Conservation (phyloP, 2,888 invertebrate genomes). For the Synanthedon myopaeformis region DNA sequence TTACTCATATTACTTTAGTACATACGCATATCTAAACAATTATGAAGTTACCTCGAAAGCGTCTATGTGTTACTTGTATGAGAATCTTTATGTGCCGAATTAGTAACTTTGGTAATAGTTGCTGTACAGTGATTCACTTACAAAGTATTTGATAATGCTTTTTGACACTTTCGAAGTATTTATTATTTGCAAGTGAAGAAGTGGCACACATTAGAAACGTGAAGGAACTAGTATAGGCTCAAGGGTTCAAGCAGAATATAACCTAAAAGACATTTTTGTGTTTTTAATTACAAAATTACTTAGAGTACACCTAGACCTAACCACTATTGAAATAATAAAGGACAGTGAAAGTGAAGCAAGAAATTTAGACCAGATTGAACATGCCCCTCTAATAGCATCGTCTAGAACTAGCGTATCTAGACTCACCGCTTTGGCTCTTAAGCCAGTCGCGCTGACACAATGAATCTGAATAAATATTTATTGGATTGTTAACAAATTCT, state of each 20-base stretch:
- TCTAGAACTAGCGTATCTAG: constrained; percentile 62
- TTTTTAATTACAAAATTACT: neutral
- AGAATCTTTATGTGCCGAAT: neutral
- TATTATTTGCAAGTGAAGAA: neutral
- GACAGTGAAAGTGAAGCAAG: constrained; percentile 29
- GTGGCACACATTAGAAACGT: neutral
- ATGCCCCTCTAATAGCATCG: constrained; percentile 53
- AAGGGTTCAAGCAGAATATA: constrained; percentile 17
- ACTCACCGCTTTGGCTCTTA: constrained; percentile 67
- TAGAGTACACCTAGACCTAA: neutral
- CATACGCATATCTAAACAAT: neutral
- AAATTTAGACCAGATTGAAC: constrained; percentile 31
- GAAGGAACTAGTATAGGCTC: neutral
- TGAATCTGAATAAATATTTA: constrained; percentile 39
- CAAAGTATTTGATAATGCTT: neutral
- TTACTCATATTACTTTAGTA: neutral
- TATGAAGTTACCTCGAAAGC: constrained; percentile 4
- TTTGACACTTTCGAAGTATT: neutral
- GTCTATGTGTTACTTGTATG: constrained; percentile 1
- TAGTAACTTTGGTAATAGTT: neutral
- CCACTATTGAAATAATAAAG: constrained; percentile 13
- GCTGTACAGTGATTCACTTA: neutral
- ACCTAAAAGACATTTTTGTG: constrained; percentile 9
- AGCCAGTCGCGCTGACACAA: constrained; percentile 68
- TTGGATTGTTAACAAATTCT: constrained; percentile 2